Conservation (phyloP, 1,140 invertebrate species). For the Drosophila elegans region DNA sequence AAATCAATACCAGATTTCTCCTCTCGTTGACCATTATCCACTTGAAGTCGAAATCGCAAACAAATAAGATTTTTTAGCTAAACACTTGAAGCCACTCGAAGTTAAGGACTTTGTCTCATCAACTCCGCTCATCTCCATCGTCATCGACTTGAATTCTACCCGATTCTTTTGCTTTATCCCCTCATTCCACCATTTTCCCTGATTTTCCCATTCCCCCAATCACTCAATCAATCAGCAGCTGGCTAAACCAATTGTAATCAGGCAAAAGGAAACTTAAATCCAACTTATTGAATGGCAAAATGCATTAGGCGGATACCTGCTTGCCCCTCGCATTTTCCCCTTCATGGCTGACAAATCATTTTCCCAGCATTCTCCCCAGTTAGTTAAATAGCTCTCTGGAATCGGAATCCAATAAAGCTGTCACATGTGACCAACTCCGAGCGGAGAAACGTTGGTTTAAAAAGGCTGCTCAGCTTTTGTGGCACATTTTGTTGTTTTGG, state of each 20-base stretch:
- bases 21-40: slow-evolving; percentile 19
- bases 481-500: slow-evolving; percentile 65
- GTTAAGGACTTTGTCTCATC: slow-evolving; percentile 33
- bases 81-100: slow-evolving; percentile 25
- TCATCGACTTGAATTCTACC: slow-evolving; percentile 8
- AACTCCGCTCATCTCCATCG: slow-evolving; percentile 23
- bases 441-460: slow-evolving; percentile 37
- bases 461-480: slow-evolving; percentile 33
- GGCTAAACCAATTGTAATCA: slow-evolving; percentile 74
- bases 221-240: slow-evolving; percentile 80
- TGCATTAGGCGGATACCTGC: slow-evolving; percentile 68
- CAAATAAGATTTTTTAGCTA: slow-evolving; percentile 38
- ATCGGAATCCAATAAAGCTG: slow-evolving; percentile 82
- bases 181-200: slow-evolving; percentile 1
- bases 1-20: slow-evolving; percentile 14
- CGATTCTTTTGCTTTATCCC: not conserved
- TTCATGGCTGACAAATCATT: slow-evolving; percentile 68
- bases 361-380: slow-evolving; percentile 56
- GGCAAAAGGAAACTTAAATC: slow-evolving; percentile 32
- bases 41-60: slow-evolving; percentile 35
- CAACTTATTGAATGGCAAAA: slow-evolving; percentile 64
- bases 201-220: slow-evolving; percentile 38
- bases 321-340: not conserved
- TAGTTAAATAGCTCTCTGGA: slow-evolving; percentile 71
- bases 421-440: slow-evolving; percentile 67